These are phyloP conservation scores for Perodicticus potto DNA, from an alignment of 2,797 vertebrate species.

Conservation along the genomic window DNA sequence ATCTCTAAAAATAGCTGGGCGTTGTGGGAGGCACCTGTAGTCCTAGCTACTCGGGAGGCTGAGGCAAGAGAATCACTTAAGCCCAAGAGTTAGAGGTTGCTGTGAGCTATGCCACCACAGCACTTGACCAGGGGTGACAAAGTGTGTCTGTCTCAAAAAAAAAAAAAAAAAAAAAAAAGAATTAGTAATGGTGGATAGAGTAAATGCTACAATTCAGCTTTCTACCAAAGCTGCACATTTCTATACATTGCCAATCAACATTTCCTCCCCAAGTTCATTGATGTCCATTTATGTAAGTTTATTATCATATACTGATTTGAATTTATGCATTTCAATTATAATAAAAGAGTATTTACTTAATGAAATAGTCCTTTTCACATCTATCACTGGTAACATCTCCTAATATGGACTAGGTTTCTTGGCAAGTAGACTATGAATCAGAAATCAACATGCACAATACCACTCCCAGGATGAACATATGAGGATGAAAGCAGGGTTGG, in stretches of 20 bases:
- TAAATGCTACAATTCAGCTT: not conserved
- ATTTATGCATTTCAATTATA: not conserved
- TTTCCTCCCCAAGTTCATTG: not conserved
- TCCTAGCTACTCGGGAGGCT: no score
- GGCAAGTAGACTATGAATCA: not conserved
- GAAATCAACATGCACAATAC: not conserved
- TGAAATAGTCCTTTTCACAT: not conserved
- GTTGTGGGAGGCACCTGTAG: no score
- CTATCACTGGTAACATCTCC: not conserved
- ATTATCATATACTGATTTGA: not conserved
- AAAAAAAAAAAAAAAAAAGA: not conserved
- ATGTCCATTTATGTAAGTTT: not conserved
- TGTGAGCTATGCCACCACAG: no score
- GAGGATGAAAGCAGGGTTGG: not conserved
- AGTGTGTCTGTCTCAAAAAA: no score
- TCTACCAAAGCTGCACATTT: not conserved
- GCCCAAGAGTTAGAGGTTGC: no score
- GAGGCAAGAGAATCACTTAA: no score
- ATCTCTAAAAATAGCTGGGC: no score
- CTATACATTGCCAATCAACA: not conserved
- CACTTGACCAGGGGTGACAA: no score
- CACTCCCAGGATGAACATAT: not conserved
- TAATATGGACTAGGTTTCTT: not conserved
- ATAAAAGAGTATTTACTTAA: not conserved
- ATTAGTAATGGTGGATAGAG: not conserved